These are phyloP conservation scores for Nasonia vitripennis DNA, from an alignment of 1,140 invertebrate species.

Conservation along the genomic window DNA sequence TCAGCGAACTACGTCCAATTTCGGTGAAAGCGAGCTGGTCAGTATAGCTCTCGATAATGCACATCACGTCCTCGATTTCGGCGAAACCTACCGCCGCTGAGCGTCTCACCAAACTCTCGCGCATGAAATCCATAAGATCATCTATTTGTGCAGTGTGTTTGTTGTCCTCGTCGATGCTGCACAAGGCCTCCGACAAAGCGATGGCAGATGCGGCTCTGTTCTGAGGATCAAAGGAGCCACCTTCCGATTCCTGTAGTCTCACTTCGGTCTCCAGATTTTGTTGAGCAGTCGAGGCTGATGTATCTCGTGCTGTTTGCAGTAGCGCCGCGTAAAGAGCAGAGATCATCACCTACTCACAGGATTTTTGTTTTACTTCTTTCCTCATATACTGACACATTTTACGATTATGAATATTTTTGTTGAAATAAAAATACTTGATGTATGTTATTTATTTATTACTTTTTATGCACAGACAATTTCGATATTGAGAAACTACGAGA, in stretches of 20 bases:
- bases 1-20: slow-evolving; percentile 71
- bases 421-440: not conserved
- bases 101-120: not conserved
- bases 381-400: not conserved
- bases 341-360: slow-evolving; percentile 48
- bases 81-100: slow-evolving; percentile 54
- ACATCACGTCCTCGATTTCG: slow-evolving; percentile 60
- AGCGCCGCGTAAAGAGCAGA: slow-evolving; percentile 68
- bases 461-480: not conserved
- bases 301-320: slow-evolving; percentile 21
- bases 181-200: slow-evolving; percentile 83
- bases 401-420: not conserved
- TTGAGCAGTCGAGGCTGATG: not conserved
- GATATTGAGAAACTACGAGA: too few species aligned
- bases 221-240: slow-evolving; percentile 29
- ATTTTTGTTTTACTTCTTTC: not conserved
- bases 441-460: not conserved
- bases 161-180: slow-evolving; percentile 85
- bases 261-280: not conserved
- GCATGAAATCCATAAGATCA: slow-evolving; percentile 75
- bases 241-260: not conserved
- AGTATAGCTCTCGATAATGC: slow-evolving; percentile 68
- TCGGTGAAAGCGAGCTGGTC: slow-evolving; percentile 71
- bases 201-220: slow-evolving; percentile 63
- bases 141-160: slow-evolving; percentile 83